Base-by-base conservation (phyloP, 2,888 invertebrate genomes). In the Auanema sp. region DNA sequence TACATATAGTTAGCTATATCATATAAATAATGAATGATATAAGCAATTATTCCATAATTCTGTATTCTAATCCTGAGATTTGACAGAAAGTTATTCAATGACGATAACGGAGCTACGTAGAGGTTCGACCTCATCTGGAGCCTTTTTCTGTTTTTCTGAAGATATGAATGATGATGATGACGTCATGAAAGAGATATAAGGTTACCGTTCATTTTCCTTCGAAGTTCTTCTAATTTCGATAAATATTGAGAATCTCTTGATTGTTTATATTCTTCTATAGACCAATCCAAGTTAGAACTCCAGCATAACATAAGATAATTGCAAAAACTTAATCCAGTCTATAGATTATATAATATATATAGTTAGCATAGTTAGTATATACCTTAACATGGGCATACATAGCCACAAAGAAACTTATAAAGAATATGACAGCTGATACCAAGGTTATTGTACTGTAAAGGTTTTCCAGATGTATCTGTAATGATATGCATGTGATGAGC, bases 351-450 rank as follows among this genome's bases (percentile, higher is more conserved):
- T 21, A 11, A 25, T 52, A n/a, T 1, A n/a, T 1, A 16, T 33
- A 23, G 25, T 47, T 47, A 16, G 18, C 10, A 47, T 55, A 41
- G 23, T n/a, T 25, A 2, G 2, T 0, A 6, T 44, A 58, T 18
- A 73, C 86, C 77, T 87, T 87, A 47, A 87, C 86, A 80, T 87
- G 86, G 18, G 86, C 87, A 67, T 87, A 86, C 86, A 87, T 87
- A 59, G 87, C 87, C 18, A 87, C 82, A 77, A 88, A 87, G 75
- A 87, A 87, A 21, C 87, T 86, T 42, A 87, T 83, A 75, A 87
- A 87, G 79, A 87, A 87, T 56, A 86, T 80, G 33, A 87, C 86
- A 1, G 87, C 87, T 66, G 87, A 86, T 2, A 85, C 84, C 21
- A 88, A 80, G 0, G 87, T 87, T 43, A 87, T 84, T 42, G 86